These are phyloP conservation scores for Arion vulgaris DNA, from an alignment of 1,140 invertebrate genomes.

Conservation along the genomic window DNA sequence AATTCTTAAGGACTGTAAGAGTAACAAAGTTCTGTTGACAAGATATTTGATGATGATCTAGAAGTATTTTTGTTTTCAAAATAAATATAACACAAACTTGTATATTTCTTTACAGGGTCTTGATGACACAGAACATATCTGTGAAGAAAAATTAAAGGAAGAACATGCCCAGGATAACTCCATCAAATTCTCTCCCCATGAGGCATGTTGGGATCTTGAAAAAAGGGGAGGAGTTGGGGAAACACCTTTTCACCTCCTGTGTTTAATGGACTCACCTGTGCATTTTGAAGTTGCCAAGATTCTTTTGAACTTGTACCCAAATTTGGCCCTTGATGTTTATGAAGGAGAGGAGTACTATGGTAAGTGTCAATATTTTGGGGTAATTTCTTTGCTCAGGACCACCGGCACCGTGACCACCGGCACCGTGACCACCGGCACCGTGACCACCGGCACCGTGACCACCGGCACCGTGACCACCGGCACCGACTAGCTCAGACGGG, in stretches of 20 bases:
- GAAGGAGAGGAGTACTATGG: constrained; percentile 98
- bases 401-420: no score
- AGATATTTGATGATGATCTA: no score
- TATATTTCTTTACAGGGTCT: not conserved
- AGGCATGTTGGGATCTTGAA: constrained; percentile 95
- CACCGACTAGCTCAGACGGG: no score
- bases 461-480: no score
- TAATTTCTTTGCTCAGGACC: no score
- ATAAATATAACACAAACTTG: no score
- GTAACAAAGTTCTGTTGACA: no score
- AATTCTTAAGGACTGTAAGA: no score
- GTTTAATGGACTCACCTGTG: constrained; percentile 92
- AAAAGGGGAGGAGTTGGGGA: constrained; percentile 95
- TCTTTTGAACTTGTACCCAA: constrained; percentile 91
- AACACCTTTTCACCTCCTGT: constrained; percentile 92
- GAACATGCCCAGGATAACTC: constrained; percentile 46
- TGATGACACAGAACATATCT: constrained; percentile 45
- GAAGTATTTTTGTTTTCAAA: no score
- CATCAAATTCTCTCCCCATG: constrained; percentile 60
- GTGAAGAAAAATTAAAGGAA: constrained; percentile 56
- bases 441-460: no score
- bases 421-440: no score
- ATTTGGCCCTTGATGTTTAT: constrained; percentile 92
- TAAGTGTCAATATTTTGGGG: constrained; percentile 63
- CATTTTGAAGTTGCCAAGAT: constrained; percentile 88